A percentile compares a stretch with the other conserved stretches of the same genome.
These are phyloP conservation scores for Scaptomyza cyrtandrae DNA, from an alignment of 2,888 invertebrate species.

Conservation along the genomic window DNA sequence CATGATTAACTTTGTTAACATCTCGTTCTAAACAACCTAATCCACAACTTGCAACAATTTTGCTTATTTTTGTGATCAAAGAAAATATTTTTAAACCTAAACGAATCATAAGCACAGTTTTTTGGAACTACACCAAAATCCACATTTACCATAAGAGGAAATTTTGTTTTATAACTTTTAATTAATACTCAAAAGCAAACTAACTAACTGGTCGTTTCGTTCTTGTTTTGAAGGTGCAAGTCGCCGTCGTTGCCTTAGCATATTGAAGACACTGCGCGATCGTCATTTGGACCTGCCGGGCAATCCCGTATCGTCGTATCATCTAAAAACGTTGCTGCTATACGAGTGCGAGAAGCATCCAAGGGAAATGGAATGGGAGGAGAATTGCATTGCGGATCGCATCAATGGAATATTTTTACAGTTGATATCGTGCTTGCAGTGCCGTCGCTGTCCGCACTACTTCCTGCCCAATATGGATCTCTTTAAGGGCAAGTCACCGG, in stretches of 20 bases:
- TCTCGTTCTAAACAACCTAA: too few species aligned
- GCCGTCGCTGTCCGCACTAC: slow-evolving; percentile 97
- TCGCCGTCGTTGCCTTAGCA: slow-evolving; percentile 93
- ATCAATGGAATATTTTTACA: slow-evolving; percentile 97
- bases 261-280: slow-evolving; percentile 95
- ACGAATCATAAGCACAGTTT: too few species aligned
- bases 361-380: slow-evolving; percentile 97
- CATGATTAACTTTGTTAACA: too few species aligned
- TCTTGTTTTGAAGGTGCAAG: slow-evolving; percentile 86
- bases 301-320: slow-evolving; percentile 96
- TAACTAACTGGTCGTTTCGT: too few species aligned
- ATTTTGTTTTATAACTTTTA: too few species aligned
- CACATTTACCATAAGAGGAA: too few species aligned
- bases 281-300: slow-evolving; percentile 94
- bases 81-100: too few species aligned
- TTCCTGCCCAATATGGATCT: slow-evolving; percentile 97
- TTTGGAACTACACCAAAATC: too few species aligned
- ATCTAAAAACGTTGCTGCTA: slow-evolving; percentile 94
- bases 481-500: slow-evolving; percentile 96
- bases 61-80: too few species aligned
- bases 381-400: slow-evolving; percentile 94
- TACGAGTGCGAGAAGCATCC: slow-evolving; percentile 99
- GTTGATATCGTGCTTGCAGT: slow-evolving; percentile 97
- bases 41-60: too few species aligned
- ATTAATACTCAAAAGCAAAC: too few species aligned